Evolutionary conservation across 2,797 vertebrate genomes (phyloP).

Genomic region (Pangasius macronema): DNA sequence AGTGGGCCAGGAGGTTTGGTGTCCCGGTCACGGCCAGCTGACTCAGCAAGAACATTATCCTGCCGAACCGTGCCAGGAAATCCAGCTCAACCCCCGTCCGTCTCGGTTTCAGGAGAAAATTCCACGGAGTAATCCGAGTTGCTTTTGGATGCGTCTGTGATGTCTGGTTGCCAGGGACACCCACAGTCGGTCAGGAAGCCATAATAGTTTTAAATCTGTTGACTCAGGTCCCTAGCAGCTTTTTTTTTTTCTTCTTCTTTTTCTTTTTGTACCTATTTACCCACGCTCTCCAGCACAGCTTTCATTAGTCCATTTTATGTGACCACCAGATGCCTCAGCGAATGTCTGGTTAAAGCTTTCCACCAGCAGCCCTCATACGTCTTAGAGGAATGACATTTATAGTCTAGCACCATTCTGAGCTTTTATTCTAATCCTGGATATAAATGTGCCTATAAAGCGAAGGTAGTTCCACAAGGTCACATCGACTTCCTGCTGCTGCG

Average conservation of each 20-base stretch:
- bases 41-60: background rate
- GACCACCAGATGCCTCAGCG: background rate
- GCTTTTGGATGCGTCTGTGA: background rate
- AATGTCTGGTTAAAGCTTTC: background rate
- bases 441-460: background rate
- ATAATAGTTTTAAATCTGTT: background rate
- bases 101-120: constrained; percentile 20
- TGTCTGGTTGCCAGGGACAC: background rate
- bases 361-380: background rate
- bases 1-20: background rate
- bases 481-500: background rate
- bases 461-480: background rate
- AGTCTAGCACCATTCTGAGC: background rate
- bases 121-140: constrained; percentile 24
- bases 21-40: background rate
- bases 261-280: background rate
- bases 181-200: background rate
- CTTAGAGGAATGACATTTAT: background rate
- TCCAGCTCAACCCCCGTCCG: background rate
- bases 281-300: background rate
- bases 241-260: background rate
- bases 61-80: background rate
- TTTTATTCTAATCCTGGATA: constrained; percentile 1
- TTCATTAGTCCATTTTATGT: background rate
- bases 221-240: background rate